Evolutionary conservation across 2,797 vertebrate genomes (phyloP), one percentile per base, ranked within the genome.

Genomic region (Chaenodraco wilsoni): DNA sequence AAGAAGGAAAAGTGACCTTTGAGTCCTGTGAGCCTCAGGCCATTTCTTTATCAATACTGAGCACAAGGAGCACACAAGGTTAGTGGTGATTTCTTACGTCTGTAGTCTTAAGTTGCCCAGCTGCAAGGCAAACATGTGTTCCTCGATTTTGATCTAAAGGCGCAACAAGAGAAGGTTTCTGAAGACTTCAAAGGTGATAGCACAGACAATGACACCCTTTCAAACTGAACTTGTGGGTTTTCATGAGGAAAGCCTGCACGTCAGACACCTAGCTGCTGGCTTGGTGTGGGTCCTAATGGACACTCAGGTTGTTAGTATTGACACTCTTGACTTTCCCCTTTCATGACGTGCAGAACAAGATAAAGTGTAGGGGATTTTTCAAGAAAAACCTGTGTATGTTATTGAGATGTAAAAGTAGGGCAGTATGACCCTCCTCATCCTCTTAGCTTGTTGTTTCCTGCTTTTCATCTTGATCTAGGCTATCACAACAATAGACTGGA

Each of bases 111-210:
- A 88, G 91, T 86, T 83, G 61, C 57, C 27, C 51, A 13, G 86
- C 90, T 87, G 72, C 84, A 65, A 87, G 90, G 87, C 81, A 90
- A 93, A 90, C 85, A 88, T 86, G 91, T 87, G 87, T 85, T 92
- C 73, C 73, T 67, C 27, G 85, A 90, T 92, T 88, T 87, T 83
- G 87, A 91, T 89, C 85, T 70, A 40, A 78, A 84, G 85, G 79
- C 41, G 57, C 78, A 85, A 86, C 76, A 87, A 82, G 50, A 81
- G 62, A 67, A 62, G 54, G 71, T 76, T 83, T 87, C 72, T 84
- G 85, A 79, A 2, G 5, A 83, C 86, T 63, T 67, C 58, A 74
- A 74, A 82, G 75, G 69, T 74, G 66, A 84, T 76, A 78, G 85
- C 81, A 79, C 74, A 85, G 80, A 84, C 79, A 81, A 85, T 69